Evolutionary conservation across 2,797 vertebrate species (phyloP).

Genomic region (Myotis vivesi): DNA sequence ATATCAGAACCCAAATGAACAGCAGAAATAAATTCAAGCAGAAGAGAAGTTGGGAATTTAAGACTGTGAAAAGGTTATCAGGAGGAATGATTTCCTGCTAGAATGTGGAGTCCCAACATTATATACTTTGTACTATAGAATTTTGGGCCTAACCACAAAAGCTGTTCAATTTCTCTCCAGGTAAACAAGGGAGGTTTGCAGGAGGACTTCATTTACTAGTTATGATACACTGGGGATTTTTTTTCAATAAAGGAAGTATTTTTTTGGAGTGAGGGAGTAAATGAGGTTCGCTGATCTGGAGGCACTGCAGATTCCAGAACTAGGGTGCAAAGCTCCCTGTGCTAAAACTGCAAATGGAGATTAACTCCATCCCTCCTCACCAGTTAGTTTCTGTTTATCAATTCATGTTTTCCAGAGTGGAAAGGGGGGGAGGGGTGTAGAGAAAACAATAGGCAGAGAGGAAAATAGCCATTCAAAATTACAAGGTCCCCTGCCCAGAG

Average conservation of each 20-base stretch:
- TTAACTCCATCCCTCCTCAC: not conserved
- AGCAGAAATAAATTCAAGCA: not conserved
- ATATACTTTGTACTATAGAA: not conserved
- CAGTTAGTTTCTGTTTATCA: not conserved
- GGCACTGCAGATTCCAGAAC: not conserved
- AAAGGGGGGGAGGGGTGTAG: not conserved
- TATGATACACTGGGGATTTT: not conserved
- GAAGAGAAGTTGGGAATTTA: constrained; percentile 1
- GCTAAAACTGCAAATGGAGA: not conserved
- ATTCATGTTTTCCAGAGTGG: not conserved
- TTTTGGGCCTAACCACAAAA: not conserved
- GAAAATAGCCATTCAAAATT: not conserved
- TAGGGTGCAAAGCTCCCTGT: not conserved
- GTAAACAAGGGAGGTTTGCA: not conserved
- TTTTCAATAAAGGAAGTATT: not conserved
- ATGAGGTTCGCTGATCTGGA: not conserved
- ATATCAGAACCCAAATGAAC: not conserved
- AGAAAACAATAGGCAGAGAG: not conserved
- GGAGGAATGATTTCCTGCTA: not conserved
- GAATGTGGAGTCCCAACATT: not conserved
- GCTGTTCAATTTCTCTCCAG: not conserved
- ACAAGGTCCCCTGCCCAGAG: not conserved
- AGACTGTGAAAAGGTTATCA: not conserved
- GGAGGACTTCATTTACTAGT: not conserved
- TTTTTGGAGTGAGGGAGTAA: not conserved